Percentiles rank a stretch among this genome's conserved stretches.
Evolutionary conservation across 2,888 invertebrate genomes (phyloP).

Genomic region (Lissonota sp.): DNA sequence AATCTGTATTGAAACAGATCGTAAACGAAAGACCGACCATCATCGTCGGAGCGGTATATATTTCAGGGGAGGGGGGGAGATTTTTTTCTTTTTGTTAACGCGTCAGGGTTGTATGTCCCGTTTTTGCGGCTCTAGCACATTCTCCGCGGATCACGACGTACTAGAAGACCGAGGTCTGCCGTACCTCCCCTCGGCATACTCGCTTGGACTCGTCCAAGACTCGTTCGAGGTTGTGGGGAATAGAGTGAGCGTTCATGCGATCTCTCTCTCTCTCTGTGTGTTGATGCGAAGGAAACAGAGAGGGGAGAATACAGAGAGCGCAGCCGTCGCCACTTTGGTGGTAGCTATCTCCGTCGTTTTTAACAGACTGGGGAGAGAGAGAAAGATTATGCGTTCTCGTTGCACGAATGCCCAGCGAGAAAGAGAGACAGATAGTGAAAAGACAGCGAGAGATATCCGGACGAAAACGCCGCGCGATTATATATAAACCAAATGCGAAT

Average conservation of each 20-base stretch:
- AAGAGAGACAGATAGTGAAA: conserved; percentile 12
- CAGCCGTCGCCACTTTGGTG: conserved; percentile 53
- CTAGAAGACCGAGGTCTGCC: conserved; percentile 80
- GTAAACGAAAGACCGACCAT: conserved; percentile 27
- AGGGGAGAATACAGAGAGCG: conserved; percentile 50
- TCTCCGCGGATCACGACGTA: conserved; percentile 83
- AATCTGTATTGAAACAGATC: neutral
- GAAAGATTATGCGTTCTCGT: conserved; percentile 13
- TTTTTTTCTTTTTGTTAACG: neutral
- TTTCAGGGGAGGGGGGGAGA: neutral
- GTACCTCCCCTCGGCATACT: conserved; percentile 74
- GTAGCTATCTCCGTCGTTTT: conserved; percentile 38
- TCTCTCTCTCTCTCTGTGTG: conserved; percentile 32
- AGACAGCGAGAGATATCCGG: conserved; percentile 15
- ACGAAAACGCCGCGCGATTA: conserved; percentile 40
- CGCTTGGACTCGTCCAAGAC: conserved; percentile 82
- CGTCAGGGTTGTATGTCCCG: conserved; percentile 67
- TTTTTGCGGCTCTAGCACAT: conserved; percentile 76
- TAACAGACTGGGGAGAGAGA: conserved; percentile 21
- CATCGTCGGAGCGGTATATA: conserved; percentile 40
- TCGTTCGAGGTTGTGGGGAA: conserved; percentile 71
- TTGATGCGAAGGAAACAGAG: conserved; percentile 23
- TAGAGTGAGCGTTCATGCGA: conserved; percentile 47
- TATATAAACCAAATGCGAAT: conserved; percentile 37
- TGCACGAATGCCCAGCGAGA: conserved; percentile 23